These are phyloP conservation scores for Scaptomyza pallida DNA, from an alignment of 1,140 invertebrate genomes.

Conservation along the genomic window DNA sequence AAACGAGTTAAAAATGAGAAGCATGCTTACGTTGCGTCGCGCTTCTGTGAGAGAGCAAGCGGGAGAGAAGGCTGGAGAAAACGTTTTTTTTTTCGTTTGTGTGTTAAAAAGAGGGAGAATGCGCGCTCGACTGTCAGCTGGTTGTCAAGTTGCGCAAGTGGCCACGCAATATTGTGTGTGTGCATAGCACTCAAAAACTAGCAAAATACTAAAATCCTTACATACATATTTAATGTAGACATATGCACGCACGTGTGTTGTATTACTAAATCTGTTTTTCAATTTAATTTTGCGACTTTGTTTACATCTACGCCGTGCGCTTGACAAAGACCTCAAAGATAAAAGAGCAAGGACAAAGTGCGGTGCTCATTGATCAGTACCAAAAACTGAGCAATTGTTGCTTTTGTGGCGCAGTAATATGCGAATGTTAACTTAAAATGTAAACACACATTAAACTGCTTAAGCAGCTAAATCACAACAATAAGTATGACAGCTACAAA, in stretches of 20 bases:
- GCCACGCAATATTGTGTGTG: slow-evolving; percentile 39
- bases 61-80: slow-evolving; percentile 26
- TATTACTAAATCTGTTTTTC: slow-evolving; percentile 4
- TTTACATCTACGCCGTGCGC: slow-evolving; percentile 31
- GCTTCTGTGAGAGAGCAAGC: slow-evolving; percentile 10
- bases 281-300: slow-evolving; percentile 34
- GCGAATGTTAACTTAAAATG: slow-evolving; percentile 37
- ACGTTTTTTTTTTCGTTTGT: too few relatives aligned
- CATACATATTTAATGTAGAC: slow-evolving; percentile 6
- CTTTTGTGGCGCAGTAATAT: slow-evolving; percentile 32
- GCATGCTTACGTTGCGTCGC: slow-evolving; percentile 42
- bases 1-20: slow-evolving; percentile 29
- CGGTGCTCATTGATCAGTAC: slow-evolving; percentile 15
- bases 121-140: slow-evolving; percentile 45
- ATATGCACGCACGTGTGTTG: slow-evolving; percentile 2
- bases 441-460: slow-evolving; percentile 33
- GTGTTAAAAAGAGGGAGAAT: slow-evolving; percentile 25
- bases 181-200: slow-evolving; percentile 33
- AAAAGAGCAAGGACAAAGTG: slow-evolving; percentile 37
- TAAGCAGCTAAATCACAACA: slow-evolving; percentile 32
- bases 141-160: slow-evolving; percentile 55
- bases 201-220: slow-evolving; percentile 15
- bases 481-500: slow-evolving; percentile 2
- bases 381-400: slow-evolving; percentile 18
- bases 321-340: slow-evolving; percentile 32